Conservation (phyloP, 2,113 vertebrate genomes). For the Gymnarchus niloticus region DNA sequence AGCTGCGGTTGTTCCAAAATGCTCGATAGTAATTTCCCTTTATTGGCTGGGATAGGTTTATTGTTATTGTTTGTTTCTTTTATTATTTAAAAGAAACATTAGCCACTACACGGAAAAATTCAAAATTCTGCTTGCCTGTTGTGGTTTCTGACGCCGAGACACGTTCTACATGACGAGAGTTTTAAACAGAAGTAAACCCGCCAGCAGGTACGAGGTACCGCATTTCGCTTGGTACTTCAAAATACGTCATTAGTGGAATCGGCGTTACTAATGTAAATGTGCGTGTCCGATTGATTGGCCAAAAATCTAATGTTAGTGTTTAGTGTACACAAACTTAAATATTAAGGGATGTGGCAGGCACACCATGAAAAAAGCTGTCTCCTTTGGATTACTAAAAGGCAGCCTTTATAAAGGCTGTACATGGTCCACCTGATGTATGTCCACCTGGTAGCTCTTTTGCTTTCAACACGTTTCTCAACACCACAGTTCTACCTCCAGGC, state of each 20-base stretch:
- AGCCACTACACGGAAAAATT: not conserved
- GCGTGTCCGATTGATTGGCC: not conserved
- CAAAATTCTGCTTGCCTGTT: not conserved
- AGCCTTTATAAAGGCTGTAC: not conserved
- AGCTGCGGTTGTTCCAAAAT: not conserved
- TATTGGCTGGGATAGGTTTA: not conserved
- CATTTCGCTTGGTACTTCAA: not conserved
- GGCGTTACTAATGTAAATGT: not conserved
- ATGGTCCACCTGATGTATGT: not conserved
- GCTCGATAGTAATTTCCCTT: not conserved
- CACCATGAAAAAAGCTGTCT: not conserved
- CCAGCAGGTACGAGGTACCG: not conserved
- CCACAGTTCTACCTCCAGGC: not conserved
- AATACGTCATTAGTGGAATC: not conserved
- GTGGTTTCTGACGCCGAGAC: not conserved
- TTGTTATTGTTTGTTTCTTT: not conserved
- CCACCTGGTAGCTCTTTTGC: not conserved
- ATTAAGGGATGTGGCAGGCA: constrained; percentile 2
- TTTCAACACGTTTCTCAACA: too few species aligned
- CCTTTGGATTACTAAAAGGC: not conserved
- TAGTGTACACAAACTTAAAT: too few species aligned
- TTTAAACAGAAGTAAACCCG: too few species aligned
- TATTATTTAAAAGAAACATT: not conserved
- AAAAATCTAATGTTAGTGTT: too few species aligned
- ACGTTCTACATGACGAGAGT: too few species aligned